Evolutionary conservation across 1,140 invertebrate genomes (phyloP).

Genomic region (Zaprionus taronus): DNA sequence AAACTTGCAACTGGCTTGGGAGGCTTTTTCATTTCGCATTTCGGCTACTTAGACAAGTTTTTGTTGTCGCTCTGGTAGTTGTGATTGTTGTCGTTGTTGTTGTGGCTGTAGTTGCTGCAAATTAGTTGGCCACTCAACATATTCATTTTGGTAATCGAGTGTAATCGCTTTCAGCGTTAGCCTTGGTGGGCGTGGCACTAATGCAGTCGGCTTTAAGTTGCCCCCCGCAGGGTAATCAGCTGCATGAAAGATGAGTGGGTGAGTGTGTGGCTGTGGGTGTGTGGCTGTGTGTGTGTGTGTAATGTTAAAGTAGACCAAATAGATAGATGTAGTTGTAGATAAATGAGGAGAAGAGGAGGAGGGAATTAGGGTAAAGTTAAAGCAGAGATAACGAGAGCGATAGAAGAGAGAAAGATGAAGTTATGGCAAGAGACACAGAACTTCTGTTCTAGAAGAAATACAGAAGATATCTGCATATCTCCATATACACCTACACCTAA

Average conservation of each 20-base stretch:
- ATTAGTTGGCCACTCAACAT: slow-evolving; percentile 54
- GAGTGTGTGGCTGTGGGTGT: neutral
- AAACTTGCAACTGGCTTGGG: slow-evolving; percentile 19
- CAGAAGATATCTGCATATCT: neutral
- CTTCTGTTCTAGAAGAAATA: neutral
- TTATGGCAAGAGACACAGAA: neutral
- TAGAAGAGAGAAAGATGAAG: neutral
- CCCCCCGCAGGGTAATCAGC: slow-evolving; percentile 36
- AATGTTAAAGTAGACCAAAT: slow-evolving; percentile 4
- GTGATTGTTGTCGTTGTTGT: slow-evolving; percentile 6
- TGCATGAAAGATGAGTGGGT: slow-evolving; percentile 4
- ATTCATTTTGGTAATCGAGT: slow-evolving; percentile 60
- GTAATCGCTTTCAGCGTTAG: slow-evolving; percentile 38
- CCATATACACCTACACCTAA: neutral
- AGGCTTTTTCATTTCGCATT: slow-evolving; percentile 26
- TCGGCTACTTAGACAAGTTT: slow-evolving; percentile 34
- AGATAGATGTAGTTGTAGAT: neutral
- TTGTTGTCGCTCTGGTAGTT: neutral
- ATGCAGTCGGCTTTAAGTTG: slow-evolving; percentile 13
- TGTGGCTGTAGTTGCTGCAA: slow-evolving; percentile 23
- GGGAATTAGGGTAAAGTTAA: neutral
- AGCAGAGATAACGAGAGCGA: neutral
- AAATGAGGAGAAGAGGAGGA: neutral
- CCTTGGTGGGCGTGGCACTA: slow-evolving; percentile 32
- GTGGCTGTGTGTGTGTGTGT: neutral